phyloP scores from a whole-genome alignment of 2,888 invertebrate species.

The Acanthoscelides obtectus region DNA sequence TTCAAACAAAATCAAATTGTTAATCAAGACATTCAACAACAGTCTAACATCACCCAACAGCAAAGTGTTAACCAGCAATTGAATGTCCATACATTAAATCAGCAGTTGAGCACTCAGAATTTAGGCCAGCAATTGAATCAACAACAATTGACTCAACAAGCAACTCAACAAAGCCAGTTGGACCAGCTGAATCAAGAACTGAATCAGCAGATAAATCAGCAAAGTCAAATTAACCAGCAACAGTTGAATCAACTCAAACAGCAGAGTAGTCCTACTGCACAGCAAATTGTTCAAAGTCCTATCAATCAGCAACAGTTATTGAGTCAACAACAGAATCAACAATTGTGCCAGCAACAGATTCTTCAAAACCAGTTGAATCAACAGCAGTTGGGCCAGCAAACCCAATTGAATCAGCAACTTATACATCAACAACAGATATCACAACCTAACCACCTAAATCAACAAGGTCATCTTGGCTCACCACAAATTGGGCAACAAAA shows the following conservation, averaged over 20 bases:
- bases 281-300: constrained; percentile 11
- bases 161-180: constrained; percentile 12
- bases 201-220: constrained; percentile 15
- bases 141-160: constrained; percentile 29
- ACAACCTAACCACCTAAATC: constrained; percentile 8
- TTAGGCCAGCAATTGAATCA: constrained; percentile 32
- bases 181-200: constrained; percentile 23
- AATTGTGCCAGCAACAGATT: background rate
- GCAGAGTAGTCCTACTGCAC: constrained; percentile 24
- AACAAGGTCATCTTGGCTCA: constrained; percentile 6
- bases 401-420: constrained; percentile 13
- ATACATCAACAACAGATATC: constrained; percentile 5
- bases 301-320: constrained; percentile 4
- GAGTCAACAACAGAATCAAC: constrained; percentile 16
- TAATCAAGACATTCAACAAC: constrained; percentile 15
- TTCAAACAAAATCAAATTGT: constrained; percentile 25
- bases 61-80: constrained; percentile 22
- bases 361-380: constrained; percentile 7
- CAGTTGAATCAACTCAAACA: constrained; percentile 18
- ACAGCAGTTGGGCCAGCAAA: constrained; percentile 19
- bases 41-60: constrained; percentile 12
- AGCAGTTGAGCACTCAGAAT: constrained; percentile 28
- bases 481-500: constrained; percentile 13
- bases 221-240: background rate
- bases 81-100: constrained; percentile 1